A percentile compares a stretch with the other conserved stretches of the same genome.
Conservation (phyloP, 2,113 vertebrate genomes). For the Sclerurus mexicanus region DNA sequence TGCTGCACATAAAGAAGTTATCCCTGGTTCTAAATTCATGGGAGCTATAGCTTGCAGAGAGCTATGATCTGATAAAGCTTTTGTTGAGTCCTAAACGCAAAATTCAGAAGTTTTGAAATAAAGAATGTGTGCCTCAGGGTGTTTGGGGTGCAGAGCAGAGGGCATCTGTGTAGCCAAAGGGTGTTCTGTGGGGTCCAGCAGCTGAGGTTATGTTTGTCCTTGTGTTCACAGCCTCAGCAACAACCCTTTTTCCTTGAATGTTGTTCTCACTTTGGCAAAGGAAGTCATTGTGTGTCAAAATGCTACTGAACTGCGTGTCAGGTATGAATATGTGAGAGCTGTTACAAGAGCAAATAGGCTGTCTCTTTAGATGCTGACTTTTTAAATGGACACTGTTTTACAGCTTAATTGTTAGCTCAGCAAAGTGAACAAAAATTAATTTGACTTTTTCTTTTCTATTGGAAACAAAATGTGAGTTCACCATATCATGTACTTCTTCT, state of each 20-base stretch:
- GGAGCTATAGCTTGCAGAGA: neutral
- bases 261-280: conserved; percentile 53
- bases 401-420: neutral
- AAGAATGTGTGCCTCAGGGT: neutral
- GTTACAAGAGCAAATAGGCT: neutral
- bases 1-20: neutral
- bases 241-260: conserved; percentile 29
- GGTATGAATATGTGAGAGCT: neutral
- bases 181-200: neutral
- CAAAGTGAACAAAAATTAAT: neutral
- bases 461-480: neutral
- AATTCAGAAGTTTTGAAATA: neutral
- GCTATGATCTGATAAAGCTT: neutral
- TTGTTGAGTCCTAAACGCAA: neutral
- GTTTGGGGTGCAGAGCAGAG: neutral
- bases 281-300: neutral
- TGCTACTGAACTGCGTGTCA: conserved; percentile 34
- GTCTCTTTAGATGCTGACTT: neutral
- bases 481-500: neutral
- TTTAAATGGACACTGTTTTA: neutral
- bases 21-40: neutral
- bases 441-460: neutral
- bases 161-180: neutral
- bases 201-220: neutral
- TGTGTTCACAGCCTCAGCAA: conserved; percentile 68